Evolutionary conservation across 2,888 invertebrate species (phyloP).

Genomic region (Dusona sp.): DNA sequence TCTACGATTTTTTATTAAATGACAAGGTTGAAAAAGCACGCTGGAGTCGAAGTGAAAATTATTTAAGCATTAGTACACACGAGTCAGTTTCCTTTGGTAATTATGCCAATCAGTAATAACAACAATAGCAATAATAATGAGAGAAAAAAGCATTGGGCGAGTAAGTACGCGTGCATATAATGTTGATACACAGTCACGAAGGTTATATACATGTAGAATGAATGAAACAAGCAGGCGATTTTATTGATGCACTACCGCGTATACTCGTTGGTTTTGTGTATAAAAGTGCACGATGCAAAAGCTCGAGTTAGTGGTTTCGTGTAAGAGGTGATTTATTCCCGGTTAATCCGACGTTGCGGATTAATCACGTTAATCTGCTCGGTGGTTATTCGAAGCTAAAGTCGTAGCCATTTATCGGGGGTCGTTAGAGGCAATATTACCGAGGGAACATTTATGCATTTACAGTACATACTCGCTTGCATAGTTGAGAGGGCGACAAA

Average conservation of each 20-base stretch:
- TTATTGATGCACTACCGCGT: conserved; percentile 62
- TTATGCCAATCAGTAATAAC: conserved; percentile 37
- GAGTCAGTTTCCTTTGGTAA: conserved; percentile 12
- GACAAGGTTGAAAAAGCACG: conserved; percentile 13
- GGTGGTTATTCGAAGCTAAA: conserved; percentile 62
- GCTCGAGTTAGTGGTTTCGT: conserved; percentile 37
- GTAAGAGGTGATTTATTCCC: conserved; percentile 66
- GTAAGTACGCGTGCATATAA: conserved; percentile 31
- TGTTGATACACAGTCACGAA: conserved; percentile 59
- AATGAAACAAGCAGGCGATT: conserved; percentile 58
- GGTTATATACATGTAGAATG: conserved; percentile 23
- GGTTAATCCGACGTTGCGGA: conserved; percentile 63
- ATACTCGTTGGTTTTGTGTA: neutral
- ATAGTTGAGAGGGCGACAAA: conserved; percentile 44
- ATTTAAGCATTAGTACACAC: conserved; percentile 65
- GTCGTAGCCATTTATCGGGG: conserved; percentile 65
- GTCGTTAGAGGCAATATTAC: conserved; percentile 62
- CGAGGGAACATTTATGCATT: conserved; percentile 44
- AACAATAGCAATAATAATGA: conserved; percentile 33
- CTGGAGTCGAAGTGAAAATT: conserved; percentile 67
- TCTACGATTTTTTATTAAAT: neutral
- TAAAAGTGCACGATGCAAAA: neutral
- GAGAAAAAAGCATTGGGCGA: conserved; percentile 22
- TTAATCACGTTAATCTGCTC: conserved; percentile 70
- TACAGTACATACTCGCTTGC: neutral